Base-by-base conservation (phyloP, 2,888 invertebrate genomes). In the Drosophila kokeensis region DNA sequence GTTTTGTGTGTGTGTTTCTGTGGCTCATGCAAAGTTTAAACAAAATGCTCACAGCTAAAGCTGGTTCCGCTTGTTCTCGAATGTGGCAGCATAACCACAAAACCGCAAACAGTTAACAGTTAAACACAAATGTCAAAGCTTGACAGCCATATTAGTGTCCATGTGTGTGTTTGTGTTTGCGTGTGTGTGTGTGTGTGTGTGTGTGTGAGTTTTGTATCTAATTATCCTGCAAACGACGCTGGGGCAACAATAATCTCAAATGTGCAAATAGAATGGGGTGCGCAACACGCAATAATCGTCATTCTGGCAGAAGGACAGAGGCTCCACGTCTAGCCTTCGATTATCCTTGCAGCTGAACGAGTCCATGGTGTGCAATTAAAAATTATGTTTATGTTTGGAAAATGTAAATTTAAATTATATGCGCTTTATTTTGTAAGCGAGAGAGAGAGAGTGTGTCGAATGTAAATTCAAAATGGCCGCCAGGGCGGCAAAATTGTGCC, bases 291-390 rank as follows among this genome's bases (percentile, higher is more conserved):
- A 60, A 76, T 65, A 64, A 70, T 65, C 62, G 54, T 32, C 58
- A 65, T 45, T 13, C 42, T 13, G 24, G 34, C 48, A 36, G 13
- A 29, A 59, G 45, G 21, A 50, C 27, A 21, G 60, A 27, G 21
- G 21, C 50, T 63, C 55, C 29, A 42, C 55, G 66, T 69, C 76
- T 70, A 83, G 72, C 68, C 30, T 48, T 73, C 64, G 78, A 70
- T 70, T 73, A 61, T 81, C 45, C 64, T 62, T 57, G 62, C 71
- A 68, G 50, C 61, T 59, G 57, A 76, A 84, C 68, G 78, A 71
- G 73, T 68, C 88, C 83, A 54, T 61, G 32, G 86, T 65, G 90
- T 80, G 69, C 86, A 82, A 87, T 86, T 87, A 81, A 79, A 89
- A 82, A 74, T 89, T 62, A 76, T 89, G 79, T 79, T 89, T 83